These are phyloP conservation scores for Drosophila atripex DNA, from an alignment of 2,888 invertebrate genomes.

Conservation along the genomic window DNA sequence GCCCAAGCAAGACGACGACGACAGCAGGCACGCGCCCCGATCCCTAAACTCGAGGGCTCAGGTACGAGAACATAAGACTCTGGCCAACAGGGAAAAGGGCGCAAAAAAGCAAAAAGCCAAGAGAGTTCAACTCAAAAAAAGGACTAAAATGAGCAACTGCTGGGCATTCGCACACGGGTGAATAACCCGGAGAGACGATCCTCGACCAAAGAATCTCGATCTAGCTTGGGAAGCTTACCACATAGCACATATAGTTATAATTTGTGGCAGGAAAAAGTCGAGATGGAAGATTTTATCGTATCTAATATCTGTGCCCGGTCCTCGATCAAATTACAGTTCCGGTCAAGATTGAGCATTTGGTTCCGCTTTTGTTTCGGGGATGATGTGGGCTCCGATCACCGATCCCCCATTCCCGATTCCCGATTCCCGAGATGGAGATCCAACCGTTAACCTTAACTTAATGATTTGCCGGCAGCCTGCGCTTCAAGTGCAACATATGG, in stretches of 20 bases:
- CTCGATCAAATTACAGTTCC: constrained; percentile 83
- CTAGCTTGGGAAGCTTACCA: constrained; percentile 33
- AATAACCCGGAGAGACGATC: constrained; percentile 57
- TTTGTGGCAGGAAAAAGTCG: constrained; percentile 69
- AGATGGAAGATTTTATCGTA: constrained; percentile 66
- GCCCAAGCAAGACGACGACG: constrained; percentile 59
- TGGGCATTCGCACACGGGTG: constrained; percentile 46
- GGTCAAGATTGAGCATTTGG: constrained; percentile 74
- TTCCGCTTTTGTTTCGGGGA: constrained; percentile 60
- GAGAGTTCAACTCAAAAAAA: constrained; percentile 36
- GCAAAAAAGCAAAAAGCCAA: constrained; percentile 32
- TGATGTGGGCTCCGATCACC: constrained; percentile 1
- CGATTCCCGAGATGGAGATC: constrained; percentile 15
- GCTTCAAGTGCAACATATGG: constrained; percentile 67
- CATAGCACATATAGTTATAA: constrained; percentile 45
- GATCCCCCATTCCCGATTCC: not conserved
- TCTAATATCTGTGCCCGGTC: constrained; percentile 56
- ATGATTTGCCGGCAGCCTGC: constrained; percentile 60
- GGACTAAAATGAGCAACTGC: constrained; percentile 69
- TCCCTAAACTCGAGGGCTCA: constrained; percentile 53
- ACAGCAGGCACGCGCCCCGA: constrained; percentile 81
- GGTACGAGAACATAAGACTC: constrained; percentile 24
- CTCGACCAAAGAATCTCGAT: constrained; percentile 58
- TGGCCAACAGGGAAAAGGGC: constrained; percentile 22
- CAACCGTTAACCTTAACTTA: constrained; percentile 57